A percentile compares a stretch with the other conserved stretches of the same genome.
Conservation (phyloP, 2,113 vertebrate genomes). For the Mohoua ochrocephala region DNA sequence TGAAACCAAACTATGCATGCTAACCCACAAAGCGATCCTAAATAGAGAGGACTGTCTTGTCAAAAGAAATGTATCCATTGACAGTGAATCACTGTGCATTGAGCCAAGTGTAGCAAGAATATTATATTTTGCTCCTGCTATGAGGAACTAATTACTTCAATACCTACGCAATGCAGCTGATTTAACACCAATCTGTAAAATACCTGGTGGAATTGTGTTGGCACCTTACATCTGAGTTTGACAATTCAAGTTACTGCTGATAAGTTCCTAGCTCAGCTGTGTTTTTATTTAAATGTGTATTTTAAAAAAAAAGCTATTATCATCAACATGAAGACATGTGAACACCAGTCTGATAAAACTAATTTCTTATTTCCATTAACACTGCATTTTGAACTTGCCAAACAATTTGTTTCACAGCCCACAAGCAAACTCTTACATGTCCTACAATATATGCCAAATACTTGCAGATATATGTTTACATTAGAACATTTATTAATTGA, state of each 20-base stretch:
- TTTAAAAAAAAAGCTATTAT: background rate
- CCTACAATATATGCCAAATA: background rate
- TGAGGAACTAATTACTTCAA: background rate
- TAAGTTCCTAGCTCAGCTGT: background rate
- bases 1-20: background rate
- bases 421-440: background rate
- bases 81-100: background rate
- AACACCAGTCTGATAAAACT: background rate
- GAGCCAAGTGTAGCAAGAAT: background rate
- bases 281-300: background rate
- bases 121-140: background rate
- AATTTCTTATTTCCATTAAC: background rate
- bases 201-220: background rate
- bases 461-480: background rate
- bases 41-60: background rate
- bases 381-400: background rate
- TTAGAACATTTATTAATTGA: background rate
- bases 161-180: background rate
- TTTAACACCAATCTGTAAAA: background rate
- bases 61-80: background rate
- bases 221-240: background rate
- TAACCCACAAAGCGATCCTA: background rate
- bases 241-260: background rate
- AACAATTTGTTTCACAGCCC: background rate
- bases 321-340: background rate